Evolutionary conservation across 2,797 vertebrate species (phyloP), one percentile per base, ranked within the genome.

Genomic region (Heterohyrax brucei): DNA sequence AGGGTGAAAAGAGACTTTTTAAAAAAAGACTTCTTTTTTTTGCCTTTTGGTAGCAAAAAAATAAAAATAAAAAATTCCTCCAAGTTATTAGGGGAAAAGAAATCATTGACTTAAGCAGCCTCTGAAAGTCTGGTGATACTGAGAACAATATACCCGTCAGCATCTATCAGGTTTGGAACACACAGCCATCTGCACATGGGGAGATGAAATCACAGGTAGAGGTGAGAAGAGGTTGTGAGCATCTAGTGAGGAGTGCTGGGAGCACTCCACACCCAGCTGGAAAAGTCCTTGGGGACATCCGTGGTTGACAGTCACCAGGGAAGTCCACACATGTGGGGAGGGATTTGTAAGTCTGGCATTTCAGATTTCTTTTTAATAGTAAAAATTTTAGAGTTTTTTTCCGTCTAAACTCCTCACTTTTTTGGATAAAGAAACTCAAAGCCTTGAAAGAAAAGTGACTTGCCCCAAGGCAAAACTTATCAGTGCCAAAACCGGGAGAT

Each of bases 101-200:
- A 96, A 61, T 95, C 91, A 95, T 95, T 97, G 89, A 93, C 95
- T 96, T 95, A 85, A 96, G 96, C 50, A 28, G 97, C 96, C 96
- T 94, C 96, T 97, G 96, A 96, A 96, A 97, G 96, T 97, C 93
- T 97, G 62, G 91, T 50, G 77, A 76, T 39, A 84, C 96, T 91
- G 96, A 94, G 98, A 97, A 96, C 95, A 88, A 39, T 98, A 96
- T 96, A 88, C 83, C 98, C 94, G 90, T 89, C 92, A 98, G 94
- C 72, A 26, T 85, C 91, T 95, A 96, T 97, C 96, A 98, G 93
- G 87, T 96, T 95, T 96, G 96, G 96, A 95, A 98, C 98, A 97
- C 95, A 97, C 97, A 97, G 96, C 96, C 95, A 97, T 95, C 97
- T 98, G 95, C 97, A 96, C 97, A 84, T 96, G 96, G 87, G 91